A percentile compares a stretch with the other conserved stretches of the same genome.
phyloP scores from a whole-genome alignment of 2,888 invertebrate species.

The Mythimna impura region DNA sequence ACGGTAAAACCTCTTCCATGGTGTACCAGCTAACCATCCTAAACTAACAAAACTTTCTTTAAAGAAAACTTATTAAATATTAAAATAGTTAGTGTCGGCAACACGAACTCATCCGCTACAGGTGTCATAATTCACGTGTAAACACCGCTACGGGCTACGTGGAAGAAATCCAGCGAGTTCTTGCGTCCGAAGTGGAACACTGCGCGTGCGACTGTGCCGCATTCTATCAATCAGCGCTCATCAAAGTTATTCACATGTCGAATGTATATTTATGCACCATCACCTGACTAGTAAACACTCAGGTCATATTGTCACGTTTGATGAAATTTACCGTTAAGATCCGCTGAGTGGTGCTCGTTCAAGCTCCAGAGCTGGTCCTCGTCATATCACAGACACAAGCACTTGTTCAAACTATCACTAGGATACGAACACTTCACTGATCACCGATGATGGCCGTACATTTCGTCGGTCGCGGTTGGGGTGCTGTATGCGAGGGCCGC shows the following conservation, averaged over 20 bases:
- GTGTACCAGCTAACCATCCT: slow-evolving; percentile 54
- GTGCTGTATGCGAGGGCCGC: slow-evolving; percentile 79
- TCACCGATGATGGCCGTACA: slow-evolving; percentile 84
- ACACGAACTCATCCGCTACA: slow-evolving; percentile 70
- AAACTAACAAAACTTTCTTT: slow-evolving; percentile 72
- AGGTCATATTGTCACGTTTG: slow-evolving; percentile 82
- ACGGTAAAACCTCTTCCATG: slow-evolving; percentile 79
- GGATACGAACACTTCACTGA: slow-evolving; percentile 83
- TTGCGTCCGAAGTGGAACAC: slow-evolving; percentile 74
- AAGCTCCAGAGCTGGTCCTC: slow-evolving; percentile 77
- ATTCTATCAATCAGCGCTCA: slow-evolving; percentile 40
- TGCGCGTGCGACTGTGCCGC: slow-evolving; percentile 68
- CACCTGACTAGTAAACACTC: slow-evolving; percentile 88
- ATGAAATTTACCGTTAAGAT: slow-evolving; percentile 89
- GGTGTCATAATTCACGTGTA: slow-evolving; percentile 87
- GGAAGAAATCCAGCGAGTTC: slow-evolving; percentile 76
- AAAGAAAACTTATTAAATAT: slow-evolving; percentile 68
- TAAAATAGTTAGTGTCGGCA: slow-evolving; percentile 65
- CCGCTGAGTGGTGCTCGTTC: slow-evolving; percentile 79
- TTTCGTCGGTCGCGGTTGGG: slow-evolving; percentile 79
- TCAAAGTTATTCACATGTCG: slow-evolving; percentile 45
- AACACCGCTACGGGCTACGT: slow-evolving; percentile 85
- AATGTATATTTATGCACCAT: slow-evolving; percentile 59
- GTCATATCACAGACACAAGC: slow-evolving; percentile 82
- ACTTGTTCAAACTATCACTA: slow-evolving; percentile 79